These are phyloP conservation scores for Morone saxatilis DNA, from an alignment of 2,113 vertebrate species.

Conservation along the genomic window DNA sequence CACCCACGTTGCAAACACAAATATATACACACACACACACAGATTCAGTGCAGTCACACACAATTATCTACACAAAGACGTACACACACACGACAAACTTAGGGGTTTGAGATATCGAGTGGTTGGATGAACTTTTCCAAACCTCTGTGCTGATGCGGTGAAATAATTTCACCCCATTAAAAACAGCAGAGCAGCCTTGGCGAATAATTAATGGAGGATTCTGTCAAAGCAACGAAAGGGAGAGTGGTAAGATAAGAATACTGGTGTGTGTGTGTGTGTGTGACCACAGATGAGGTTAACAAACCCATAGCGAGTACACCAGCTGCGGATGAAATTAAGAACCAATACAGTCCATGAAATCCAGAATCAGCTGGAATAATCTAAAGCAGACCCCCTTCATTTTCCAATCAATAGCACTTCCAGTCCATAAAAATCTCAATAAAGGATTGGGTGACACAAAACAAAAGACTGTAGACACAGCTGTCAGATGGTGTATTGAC, in stretches of 20 bases:
- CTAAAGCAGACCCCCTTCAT: conserved; percentile 55
- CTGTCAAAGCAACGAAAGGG: conserved; percentile 52
- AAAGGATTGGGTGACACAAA: conserved; percentile 16
- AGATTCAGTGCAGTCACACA: conserved; percentile 9
- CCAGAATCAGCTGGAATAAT: conserved; percentile 44
- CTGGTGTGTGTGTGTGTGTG: conserved; percentile 28
- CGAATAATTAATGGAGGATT: conserved; percentile 76
- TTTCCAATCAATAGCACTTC: conserved; percentile 55
- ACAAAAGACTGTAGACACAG: conserved; percentile 30
- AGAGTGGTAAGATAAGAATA: conserved; percentile 56
- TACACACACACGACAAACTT: conserved; percentile 37
- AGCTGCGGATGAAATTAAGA: conserved; percentile 58
- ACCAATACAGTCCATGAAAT: conserved; percentile 32
- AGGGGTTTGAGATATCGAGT: conserved; percentile 54
- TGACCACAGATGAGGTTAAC: conserved; percentile 42
- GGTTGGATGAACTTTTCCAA: conserved; percentile 66
- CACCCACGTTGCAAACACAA: conserved; percentile 13
- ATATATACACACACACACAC: conserved; percentile 9
- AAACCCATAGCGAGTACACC: conserved; percentile 2
- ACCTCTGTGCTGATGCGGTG: conserved; percentile 67
- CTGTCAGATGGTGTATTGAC: conserved; percentile 44
- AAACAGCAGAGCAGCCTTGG: conserved; percentile 58
- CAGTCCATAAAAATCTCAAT: conserved; percentile 23
- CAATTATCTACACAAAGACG: conserved; percentile 25
- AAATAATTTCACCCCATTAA: conserved; percentile 75